Evolutionary conservation across 2,797 vertebrate genomes (phyloP).

Genomic region (Falco cherrug): DNA sequence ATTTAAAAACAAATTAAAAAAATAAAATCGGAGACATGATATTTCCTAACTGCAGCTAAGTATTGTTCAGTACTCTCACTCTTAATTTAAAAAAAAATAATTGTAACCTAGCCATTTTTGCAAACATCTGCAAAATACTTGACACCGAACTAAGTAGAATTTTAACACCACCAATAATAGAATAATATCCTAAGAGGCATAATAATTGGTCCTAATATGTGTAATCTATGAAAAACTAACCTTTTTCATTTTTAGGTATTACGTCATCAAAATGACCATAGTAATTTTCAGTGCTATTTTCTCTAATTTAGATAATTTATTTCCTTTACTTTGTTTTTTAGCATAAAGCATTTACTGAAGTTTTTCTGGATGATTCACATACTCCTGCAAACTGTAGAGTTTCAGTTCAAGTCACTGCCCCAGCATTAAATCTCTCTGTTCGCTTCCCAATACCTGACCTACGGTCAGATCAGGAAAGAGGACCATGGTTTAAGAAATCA

Average conservation of each 20-base stretch:
- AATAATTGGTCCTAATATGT: neutral
- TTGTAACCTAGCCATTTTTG: neutral
- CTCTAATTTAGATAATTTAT: neutral
- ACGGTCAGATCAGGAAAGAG: conserved; percentile 95
- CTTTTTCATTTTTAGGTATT: neutral
- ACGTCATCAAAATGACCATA: neutral
- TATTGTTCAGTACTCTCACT: neutral
- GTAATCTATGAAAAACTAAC: neutral
- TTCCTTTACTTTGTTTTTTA: conserved; percentile 50
- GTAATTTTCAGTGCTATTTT: neutral
- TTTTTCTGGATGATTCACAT: conserved; percentile 93
- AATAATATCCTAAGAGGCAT: neutral
- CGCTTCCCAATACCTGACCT: conserved; percentile 98
- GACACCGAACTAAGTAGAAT: neutral
- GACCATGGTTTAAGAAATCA: conserved; percentile 98
- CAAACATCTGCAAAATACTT: neutral
- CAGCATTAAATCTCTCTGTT: conserved; percentile 86
- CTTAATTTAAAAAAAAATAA: neutral
- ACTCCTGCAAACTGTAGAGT: conserved; percentile 89
- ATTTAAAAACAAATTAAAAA: neutral
- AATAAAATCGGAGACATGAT: neutral
- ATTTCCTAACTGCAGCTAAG: neutral
- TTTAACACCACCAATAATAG: neutral
- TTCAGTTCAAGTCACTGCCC: conserved; percentile 86
- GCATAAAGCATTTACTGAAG: conserved; percentile 98